Evolutionary conservation across 2,888 invertebrate species (phyloP).

Genomic region (Erebia palarica): DNA sequence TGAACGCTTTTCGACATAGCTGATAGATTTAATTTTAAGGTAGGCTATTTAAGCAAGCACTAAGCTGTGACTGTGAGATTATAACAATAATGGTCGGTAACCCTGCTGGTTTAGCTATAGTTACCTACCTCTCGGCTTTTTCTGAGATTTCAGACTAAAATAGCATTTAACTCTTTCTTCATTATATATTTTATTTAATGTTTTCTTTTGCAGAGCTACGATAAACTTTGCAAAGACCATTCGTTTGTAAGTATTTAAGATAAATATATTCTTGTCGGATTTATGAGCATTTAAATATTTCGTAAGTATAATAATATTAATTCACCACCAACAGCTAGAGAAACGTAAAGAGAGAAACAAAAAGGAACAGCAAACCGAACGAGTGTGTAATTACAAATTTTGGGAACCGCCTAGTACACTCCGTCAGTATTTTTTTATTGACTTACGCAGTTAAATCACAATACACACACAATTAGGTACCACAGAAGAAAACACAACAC

Average conservation of each 20-base stretch:
- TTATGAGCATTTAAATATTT: neutral
- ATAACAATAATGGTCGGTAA: too few species aligned
- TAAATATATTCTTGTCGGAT: too few species aligned
- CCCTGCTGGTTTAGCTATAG: too few species aligned
- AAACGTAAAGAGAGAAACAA: slow-evolving; percentile 65
- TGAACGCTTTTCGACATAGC: too few species aligned
- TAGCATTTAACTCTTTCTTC: too few species aligned
- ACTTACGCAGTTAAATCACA: too few species aligned
- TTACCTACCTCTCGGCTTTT: too few species aligned
- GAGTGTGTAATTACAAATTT: slow-evolving; percentile 67
- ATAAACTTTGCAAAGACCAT: slow-evolving; percentile 50
- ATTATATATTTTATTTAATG: neutral
- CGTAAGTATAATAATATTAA: neutral
- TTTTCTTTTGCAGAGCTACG: slow-evolving; percentile 59
- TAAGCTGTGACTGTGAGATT: too few species aligned
- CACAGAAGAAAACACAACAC: neutral
- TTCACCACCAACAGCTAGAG: slow-evolving; percentile 51
- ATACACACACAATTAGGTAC: too few species aligned
- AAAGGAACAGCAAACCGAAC: slow-evolving; percentile 53
- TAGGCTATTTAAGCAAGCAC: too few species aligned
- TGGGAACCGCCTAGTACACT: slow-evolving; percentile 71
- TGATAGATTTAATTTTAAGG: too few species aligned
- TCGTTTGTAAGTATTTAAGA: slow-evolving; percentile 57
- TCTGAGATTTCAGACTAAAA: too few species aligned
- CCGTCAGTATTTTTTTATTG: slow-evolving; percentile 52